Evolutionary conservation across 2,113 vertebrate species (phyloP).

Genomic region (Anser cygnoides): DNA sequence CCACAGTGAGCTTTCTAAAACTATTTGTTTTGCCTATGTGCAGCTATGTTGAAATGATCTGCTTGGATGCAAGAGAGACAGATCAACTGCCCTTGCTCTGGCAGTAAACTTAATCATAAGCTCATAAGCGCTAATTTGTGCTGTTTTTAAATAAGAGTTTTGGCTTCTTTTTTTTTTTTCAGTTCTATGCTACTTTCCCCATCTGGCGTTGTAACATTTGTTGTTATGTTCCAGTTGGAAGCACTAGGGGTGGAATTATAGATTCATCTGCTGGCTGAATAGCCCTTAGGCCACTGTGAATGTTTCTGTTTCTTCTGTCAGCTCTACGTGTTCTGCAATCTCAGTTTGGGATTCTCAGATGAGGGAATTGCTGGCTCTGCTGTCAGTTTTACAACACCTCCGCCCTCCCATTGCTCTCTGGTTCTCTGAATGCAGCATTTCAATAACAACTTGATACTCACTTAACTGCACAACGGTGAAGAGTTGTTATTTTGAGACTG

Average conservation of each 20-base stretch:
- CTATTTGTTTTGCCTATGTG: neutral
- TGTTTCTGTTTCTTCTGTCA: slow-evolving; percentile 4
- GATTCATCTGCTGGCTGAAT: neutral
- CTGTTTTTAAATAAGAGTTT: slow-evolving; percentile 9
- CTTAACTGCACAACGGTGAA: neutral
- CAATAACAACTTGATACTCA: neutral
- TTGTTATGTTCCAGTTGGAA: slow-evolving; percentile 36
- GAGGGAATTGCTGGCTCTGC: neutral
- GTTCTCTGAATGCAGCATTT: neutral
- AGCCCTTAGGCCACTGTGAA: slow-evolving; percentile 14
- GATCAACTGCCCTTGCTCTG: slow-evolving; percentile 17
- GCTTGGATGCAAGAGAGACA: neutral
- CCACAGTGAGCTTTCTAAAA: neutral
- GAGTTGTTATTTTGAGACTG: neutral
- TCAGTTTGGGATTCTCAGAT: neutral
- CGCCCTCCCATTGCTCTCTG: neutral
- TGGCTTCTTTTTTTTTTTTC: no score
- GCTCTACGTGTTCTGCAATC: neutral
- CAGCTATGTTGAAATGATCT: neutral
- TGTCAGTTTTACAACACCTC: neutral
- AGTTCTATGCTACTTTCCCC: neutral
- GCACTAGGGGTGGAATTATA: slow-evolving; percentile 1
- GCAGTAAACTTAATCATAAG: slow-evolving; percentile 17
- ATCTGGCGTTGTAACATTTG: neutral
- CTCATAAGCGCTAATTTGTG: neutral